Evolutionary conservation across 2,888 invertebrate species (phyloP).

Genomic region (Protophormia terraenovae): DNA sequence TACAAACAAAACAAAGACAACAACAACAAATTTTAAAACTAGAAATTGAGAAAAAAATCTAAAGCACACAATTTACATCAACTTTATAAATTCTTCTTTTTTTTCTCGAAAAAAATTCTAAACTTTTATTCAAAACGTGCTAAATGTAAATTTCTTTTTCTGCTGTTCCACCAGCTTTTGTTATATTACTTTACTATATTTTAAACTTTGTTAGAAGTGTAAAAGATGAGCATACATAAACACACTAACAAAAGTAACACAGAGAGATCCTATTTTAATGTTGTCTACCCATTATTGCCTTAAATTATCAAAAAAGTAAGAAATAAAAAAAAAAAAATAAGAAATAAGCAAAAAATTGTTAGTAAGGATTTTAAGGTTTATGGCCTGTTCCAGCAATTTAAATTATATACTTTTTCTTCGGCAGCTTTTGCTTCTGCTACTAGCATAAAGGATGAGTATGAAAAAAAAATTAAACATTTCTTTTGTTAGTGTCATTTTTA

Average conservation of each 20-base stretch:
- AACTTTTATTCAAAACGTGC: constrained; percentile 60
- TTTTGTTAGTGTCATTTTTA: constrained; percentile 51
- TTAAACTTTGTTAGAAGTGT: constrained; percentile 61
- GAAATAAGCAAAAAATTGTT: constrained; percentile 45
- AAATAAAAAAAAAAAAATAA: constrained; percentile 41
- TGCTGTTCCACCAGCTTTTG: constrained; percentile 51
- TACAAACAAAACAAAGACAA: constrained; percentile 63
- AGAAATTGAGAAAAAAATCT: not conserved
- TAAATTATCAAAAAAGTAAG: constrained; percentile 60
- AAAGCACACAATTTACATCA: constrained; percentile 58
- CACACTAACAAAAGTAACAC: not conserved
- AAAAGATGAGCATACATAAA: constrained; percentile 2
- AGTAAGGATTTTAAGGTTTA: constrained; percentile 68
- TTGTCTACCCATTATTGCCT: constrained; percentile 65
- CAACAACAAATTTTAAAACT: constrained; percentile 18
- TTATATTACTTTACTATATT: constrained; percentile 61
- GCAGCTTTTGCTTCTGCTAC: constrained; percentile 69
- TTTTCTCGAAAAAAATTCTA: constrained; percentile 41
- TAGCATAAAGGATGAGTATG: constrained; percentile 40
- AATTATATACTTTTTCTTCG: constrained; percentile 77
- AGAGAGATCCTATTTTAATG: constrained; percentile 62
- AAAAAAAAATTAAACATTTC: constrained; percentile 35
- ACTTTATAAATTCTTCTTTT: constrained; percentile 37
- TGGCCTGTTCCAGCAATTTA: constrained; percentile 73
- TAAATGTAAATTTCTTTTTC: constrained; percentile 50